Evolutionary conservation across 2,797 vertebrate genomes (phyloP).

Genomic region (Hyperoplus lanceolatus): DNA sequence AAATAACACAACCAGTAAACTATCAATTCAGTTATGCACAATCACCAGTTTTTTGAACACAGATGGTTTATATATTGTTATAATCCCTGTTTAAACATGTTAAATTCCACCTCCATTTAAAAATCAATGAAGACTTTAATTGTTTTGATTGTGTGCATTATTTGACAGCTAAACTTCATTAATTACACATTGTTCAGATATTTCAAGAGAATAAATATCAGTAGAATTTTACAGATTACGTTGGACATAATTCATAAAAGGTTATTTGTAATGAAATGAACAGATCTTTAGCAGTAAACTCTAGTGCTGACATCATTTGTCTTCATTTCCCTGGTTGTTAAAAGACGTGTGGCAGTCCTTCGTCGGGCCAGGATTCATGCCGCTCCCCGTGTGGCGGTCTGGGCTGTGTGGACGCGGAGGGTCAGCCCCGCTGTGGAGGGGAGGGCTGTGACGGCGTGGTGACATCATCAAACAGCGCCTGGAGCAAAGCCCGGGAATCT

Average conservation of each 20-base stretch:
- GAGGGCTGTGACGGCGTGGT: slow-evolving; percentile 90
- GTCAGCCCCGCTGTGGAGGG: slow-evolving; percentile 89
- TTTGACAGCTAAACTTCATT: neutral
- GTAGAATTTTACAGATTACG: neutral
- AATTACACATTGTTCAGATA: neutral
- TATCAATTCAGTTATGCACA: neutral
- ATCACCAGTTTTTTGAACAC: neutral
- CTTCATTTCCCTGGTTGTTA: slow-evolving; percentile 8
- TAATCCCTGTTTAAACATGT: too few species aligned
- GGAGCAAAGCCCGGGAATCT: slow-evolving; percentile 90
- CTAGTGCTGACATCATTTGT: too few species aligned
- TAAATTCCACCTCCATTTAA: neutral
- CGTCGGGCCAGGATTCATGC: slow-evolving; percentile 85
- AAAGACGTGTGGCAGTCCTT: slow-evolving; percentile 91
- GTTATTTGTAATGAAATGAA: neutral
- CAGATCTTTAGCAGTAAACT: neutral
- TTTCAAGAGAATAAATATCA: neutral
- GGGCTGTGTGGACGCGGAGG: slow-evolving; percentile 87
- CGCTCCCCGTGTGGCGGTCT: slow-evolving; percentile 90
- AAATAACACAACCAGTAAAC: neutral
- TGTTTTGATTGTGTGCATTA: neutral
- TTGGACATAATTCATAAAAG: neutral
- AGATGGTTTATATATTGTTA: neutral
- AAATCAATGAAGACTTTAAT: neutral
- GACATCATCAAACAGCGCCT: slow-evolving; percentile 85